Base-by-base conservation (phyloP, 2,113 vertebrate species). In the Channa maculata region DNA sequence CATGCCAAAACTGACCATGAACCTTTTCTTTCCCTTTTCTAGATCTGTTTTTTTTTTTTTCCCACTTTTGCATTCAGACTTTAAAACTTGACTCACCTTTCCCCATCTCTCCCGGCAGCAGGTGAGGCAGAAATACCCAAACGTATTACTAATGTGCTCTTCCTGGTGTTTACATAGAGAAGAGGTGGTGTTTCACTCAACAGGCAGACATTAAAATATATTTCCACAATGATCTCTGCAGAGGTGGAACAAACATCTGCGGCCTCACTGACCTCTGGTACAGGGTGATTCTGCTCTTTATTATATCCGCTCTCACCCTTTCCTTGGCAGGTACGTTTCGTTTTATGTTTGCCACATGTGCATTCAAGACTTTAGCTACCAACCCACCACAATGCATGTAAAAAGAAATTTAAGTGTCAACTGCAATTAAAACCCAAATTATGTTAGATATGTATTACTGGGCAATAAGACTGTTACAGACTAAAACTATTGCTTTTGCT, bases 141-240 rank as follows among this genome's bases (percentile, higher is more conserved):
- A 67, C 6, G 34, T 8, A 68, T 38, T 38, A 48, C 14, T 43
- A 5, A 66, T 43, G 51, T 54, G 45, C 39, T 15, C 6, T 5
- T 9, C 15, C 5, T 57, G 10, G 49, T 2, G 39, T 67, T 38
- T 57, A 48, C n/a, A 52, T 43, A 13, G 33, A 65, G 14, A 11
- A 11, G 4, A 62, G 14, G 14, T 41, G 24, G 55, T n/a, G 53
- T 8, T 54, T 43, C 54, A 54, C 51, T 70, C 74, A 44, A 11
- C 44, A 51, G 6, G 15, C 2, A 1, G 2, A 36, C 34, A 37
- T 75, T 69, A 61, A 57, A 76, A 69, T 64, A 45, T 4, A 33
- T 75, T 71, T 71, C 48, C 11, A 41, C 65, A 46, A 14, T 24
- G 14, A 74, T 43, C 15, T 71, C 61, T 41, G 43, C 69, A 54